Conservation (phyloP, 1,140 invertebrate genomes). For the Oryzaephilus surinamensis region DNA sequence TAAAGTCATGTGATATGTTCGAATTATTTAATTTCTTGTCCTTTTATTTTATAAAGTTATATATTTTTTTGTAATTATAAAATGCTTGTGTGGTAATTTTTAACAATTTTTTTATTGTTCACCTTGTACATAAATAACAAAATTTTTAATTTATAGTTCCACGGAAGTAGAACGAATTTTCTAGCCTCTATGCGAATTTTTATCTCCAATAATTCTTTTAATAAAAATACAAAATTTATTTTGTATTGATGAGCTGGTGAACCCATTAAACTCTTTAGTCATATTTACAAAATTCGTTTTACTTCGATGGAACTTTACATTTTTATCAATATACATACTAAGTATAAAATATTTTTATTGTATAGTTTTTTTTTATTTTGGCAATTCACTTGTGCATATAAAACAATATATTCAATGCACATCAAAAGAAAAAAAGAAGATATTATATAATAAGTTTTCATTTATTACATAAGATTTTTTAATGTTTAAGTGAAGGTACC, state of each 20-base stretch:
- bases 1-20: constrained; percentile 28
- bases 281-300: too few relatives aligned
- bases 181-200: constrained; percentile 5
- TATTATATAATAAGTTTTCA: constrained; percentile 1
- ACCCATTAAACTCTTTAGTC: too few relatives aligned
- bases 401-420: background rate
- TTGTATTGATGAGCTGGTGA: too few relatives aligned
- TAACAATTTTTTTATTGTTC: too few relatives aligned
- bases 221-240: constrained; percentile 11
- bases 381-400: too few relatives aligned
- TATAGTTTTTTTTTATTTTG: too few relatives aligned
- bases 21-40: too few relatives aligned
- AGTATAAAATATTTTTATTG: background rate
- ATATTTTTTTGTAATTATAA: constrained; percentile 1
- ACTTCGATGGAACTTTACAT: too few relatives aligned
- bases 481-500: too few relatives aligned
- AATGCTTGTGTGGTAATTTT: too few relatives aligned
- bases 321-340: constrained; percentile 5
- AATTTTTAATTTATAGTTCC: constrained; percentile 6
- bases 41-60: constrained; percentile 11
- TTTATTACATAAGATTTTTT: background rate
- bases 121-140: constrained; percentile 10
- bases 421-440: constrained; percentile 5
- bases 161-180: constrained; percentile 5
- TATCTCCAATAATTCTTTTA: constrained; percentile 6